Percentiles rank a stretch among this genome's conserved stretches.
Conservation (phyloP, 2,888 invertebrate genomes). For the Lepidocyrtinus sp. region DNA sequence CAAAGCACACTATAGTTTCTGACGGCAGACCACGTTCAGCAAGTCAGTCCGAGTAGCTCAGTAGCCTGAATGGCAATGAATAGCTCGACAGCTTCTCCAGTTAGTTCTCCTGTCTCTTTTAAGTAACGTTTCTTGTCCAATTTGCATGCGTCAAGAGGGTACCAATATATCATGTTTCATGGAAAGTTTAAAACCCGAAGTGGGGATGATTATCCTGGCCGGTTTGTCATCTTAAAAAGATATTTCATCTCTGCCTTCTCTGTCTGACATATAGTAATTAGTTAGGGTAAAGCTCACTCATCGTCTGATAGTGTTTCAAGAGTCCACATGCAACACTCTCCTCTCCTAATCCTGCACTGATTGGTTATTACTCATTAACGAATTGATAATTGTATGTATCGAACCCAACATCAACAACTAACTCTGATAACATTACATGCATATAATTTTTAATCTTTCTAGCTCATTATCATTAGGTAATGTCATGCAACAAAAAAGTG, state of each 20-base stretch:
- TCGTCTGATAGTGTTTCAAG: conserved; percentile 27
- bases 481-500: too few species aligned
- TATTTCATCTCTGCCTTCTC: background rate
- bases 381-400: background rate
- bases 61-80: background rate
- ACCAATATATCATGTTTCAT: background rate
- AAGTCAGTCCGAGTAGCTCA: background rate
- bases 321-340: conserved; percentile 29
- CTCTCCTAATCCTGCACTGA: conserved; percentile 25
- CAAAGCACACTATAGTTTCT: too few species aligned
- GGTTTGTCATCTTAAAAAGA: background rate
- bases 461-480: background rate
- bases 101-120: background rate
- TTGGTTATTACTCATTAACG: conserved; percentile 8
- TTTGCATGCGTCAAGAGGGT: background rate
- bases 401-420: background rate
- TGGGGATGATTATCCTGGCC: background rate
- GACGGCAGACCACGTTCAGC: background rate
- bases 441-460: background rate
- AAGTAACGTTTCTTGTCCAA: background rate
- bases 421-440: background rate
- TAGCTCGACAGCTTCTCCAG: background rate
- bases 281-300: background rate
- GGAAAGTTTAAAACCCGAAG: background rate
- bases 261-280: background rate